These are phyloP conservation scores for Chamaea fasciata DNA, from an alignment of 2,113 vertebrate genomes.

Conservation along the genomic window DNA sequence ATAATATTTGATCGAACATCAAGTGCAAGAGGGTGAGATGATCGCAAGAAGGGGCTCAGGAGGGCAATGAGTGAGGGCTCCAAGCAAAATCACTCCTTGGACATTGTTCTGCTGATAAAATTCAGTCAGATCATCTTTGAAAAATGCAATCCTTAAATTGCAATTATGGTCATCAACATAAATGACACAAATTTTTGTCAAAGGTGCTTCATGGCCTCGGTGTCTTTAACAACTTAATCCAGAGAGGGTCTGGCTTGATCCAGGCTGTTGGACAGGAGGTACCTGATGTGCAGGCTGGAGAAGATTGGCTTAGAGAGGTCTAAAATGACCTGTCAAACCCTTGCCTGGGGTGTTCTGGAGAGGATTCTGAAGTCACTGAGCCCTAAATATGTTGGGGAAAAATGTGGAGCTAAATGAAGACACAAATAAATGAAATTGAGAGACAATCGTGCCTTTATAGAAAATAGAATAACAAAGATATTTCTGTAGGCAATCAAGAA, in stretches of 20 bases:
- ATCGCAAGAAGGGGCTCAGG: not conserved
- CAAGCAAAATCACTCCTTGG: not conserved
- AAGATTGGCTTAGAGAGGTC: not conserved
- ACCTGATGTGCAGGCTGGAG: not conserved
- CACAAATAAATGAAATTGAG: not conserved
- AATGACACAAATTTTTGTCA: not conserved
- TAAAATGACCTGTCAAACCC: constrained; percentile 17
- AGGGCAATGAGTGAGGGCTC: not conserved
- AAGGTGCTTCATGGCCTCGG: fast-evolving
- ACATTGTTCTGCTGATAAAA: not conserved
- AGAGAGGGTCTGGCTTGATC: not conserved
- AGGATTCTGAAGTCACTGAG: not conserved
- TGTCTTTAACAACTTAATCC: not conserved
- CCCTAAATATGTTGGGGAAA: not conserved
- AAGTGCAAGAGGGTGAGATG: not conserved
- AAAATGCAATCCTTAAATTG: not conserved
- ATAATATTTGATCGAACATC: not conserved
- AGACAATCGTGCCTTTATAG: not conserved
- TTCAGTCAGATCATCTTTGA: not conserved
- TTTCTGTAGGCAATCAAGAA: not conserved
- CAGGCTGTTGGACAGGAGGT: not conserved
- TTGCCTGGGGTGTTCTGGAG: not conserved
- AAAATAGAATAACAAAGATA: not conserved
- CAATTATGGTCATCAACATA: not conserved
- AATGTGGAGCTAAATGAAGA: not conserved